A percentile compares a stretch with the other conserved stretches of the same genome.
Evolutionary conservation across 2,113 vertebrate genomes (phyloP).

Genomic region (Epinephelus cyanopodus): DNA sequence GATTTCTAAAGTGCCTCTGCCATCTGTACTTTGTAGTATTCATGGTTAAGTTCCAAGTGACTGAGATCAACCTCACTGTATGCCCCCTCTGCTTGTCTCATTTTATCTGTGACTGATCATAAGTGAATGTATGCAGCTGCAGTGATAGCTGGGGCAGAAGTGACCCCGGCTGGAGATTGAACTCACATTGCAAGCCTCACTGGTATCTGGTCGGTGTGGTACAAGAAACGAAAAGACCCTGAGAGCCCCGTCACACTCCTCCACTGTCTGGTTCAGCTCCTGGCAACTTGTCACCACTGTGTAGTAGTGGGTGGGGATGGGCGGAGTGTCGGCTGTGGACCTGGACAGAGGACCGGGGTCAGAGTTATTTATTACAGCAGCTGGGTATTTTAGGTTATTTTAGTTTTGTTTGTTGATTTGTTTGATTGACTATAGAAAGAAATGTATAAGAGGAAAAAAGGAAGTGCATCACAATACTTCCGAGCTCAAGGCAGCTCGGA

Average conservation of each 20-base stretch:
- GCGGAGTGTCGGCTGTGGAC: slow-evolving; percentile 83
- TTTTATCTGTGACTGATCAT: too few species aligned
- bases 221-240: slow-evolving; percentile 89
- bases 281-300: slow-evolving; percentile 92
- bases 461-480: too few species aligned
- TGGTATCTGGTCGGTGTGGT: slow-evolving; percentile 90
- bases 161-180: neutral
- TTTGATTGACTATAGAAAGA: neutral
- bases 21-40: too few species aligned
- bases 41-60: too few species aligned
- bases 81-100: too few species aligned
- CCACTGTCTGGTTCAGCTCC: slow-evolving; percentile 89
- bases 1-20: too few species aligned
- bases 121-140: neutral
- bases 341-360: slow-evolving; percentile 69
- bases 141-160: neutral
- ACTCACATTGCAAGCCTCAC: slow-evolving; percentile 94
- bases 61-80: too few species aligned
- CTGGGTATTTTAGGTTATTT: neutral
- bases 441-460: neutral
- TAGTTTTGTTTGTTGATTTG: neutral
- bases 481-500: too few species aligned
- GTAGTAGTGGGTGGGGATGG: slow-evolving; percentile 93
- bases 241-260: slow-evolving; percentile 90
- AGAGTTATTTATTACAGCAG: neutral